These are phyloP conservation scores for Eupeodes latifasciatus DNA, from an alignment of 2,888 invertebrate species.

Conservation along the genomic window DNA sequence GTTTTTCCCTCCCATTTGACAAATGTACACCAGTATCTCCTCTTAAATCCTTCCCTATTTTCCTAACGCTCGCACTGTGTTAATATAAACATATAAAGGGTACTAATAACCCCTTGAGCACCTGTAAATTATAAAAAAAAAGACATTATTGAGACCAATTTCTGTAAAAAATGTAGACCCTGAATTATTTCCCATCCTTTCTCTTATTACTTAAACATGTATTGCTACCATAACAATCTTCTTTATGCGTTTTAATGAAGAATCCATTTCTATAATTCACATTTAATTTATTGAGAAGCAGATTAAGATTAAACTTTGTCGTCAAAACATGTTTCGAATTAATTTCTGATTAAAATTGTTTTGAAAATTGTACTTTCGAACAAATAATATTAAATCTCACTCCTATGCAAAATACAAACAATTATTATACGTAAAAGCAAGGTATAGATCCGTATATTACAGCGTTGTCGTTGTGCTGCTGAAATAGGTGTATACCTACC, in stretches of 20 bases:
- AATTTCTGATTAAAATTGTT: constrained; percentile 68
- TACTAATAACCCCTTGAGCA: too few species aligned
- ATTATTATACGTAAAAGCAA: too few species aligned
- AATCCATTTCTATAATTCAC: constrained; percentile 35
- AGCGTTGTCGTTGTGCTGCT: too few species aligned
- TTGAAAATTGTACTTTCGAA: constrained; percentile 61
- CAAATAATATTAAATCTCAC: constrained; percentile 44
- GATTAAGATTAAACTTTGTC: constrained; percentile 32
- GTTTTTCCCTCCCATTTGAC: too few species aligned
- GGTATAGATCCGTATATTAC: not conserved
- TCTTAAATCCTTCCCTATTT: too few species aligned
- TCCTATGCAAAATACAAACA: not conserved
- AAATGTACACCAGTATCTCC: too few species aligned
- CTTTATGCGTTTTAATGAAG: constrained; percentile 34
- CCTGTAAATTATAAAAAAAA: too few species aligned
- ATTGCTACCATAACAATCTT: not conserved
- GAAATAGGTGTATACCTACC: not conserved
- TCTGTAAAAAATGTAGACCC: not conserved
- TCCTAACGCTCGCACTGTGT: too few species aligned
- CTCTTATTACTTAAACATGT: not conserved
- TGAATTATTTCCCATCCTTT: too few species aligned
- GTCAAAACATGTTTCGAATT: constrained; percentile 50
- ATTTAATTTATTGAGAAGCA: constrained; percentile 19
- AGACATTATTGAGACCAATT: too few species aligned
- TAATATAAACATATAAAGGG: too few species aligned